Evolutionary conservation across 2,888 invertebrate species (phyloP).

Genomic region (Thumatha senex): DNA sequence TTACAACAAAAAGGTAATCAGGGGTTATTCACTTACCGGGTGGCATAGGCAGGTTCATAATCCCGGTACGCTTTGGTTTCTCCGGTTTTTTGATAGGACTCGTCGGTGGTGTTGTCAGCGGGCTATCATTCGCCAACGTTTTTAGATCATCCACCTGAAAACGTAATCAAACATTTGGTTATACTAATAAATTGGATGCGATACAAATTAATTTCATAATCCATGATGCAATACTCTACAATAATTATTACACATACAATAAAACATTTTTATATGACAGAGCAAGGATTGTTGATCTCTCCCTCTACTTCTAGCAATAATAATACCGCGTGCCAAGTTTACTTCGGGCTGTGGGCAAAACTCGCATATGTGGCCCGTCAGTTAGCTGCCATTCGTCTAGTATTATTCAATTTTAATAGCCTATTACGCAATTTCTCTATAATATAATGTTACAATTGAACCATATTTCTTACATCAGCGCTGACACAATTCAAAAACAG

Average conservation of each 20-base stretch:
- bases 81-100: conserved; percentile 79
- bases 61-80: conserved; percentile 86
- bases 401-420: conserved; percentile 4
- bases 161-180: no score
- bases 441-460: neutral
- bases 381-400: no score
- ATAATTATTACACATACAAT: neutral
- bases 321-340: no score
- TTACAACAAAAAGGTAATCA: no score
- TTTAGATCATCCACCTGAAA: conserved; percentile 71
- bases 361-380: no score
- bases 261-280: no score
- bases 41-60: conserved; percentile 97
- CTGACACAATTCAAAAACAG: conserved; percentile 8
- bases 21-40: conserved; percentile 87
- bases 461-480: conserved; percentile 6
- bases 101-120: conserved; percentile 70
- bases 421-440: conserved; percentile 1
- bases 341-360: no score
- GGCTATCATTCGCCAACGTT: conserved; percentile 66
- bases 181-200: no score
- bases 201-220: neutral
- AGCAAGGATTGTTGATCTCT: no score
- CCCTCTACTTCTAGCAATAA: no score
- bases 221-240: neutral